phyloP scores from a whole-genome alignment of 1,140 invertebrate genomes.

The Caenorhabditis latens region DNA sequence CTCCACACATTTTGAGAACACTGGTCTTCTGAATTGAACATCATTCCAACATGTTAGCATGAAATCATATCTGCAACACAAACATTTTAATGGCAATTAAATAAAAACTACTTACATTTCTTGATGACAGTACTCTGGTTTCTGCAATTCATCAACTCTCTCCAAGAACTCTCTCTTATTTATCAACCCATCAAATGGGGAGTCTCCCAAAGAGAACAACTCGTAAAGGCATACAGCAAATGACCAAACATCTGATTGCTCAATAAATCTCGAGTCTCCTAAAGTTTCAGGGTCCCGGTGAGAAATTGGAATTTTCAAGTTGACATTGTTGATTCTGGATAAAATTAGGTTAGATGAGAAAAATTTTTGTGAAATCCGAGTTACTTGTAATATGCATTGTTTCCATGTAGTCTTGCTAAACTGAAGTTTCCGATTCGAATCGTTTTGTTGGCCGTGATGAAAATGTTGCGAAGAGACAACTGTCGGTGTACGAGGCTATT shows the following conservation, averaged over 20 bases:
- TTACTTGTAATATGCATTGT: neutral
- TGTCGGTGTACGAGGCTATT: neutral
- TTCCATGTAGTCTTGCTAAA: neutral
- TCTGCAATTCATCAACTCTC: neutral
- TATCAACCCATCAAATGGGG: neutral
- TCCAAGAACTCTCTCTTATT: neutral
- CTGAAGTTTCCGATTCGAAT: slow-evolving; percentile 8
- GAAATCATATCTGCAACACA: neutral
- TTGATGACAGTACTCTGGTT: neutral
- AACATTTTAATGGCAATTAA: neutral
- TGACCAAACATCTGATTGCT: neutral
- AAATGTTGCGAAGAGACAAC: neutral
- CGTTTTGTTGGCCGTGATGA: neutral
- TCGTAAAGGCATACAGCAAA: neutral
- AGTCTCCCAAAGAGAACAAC: neutral
- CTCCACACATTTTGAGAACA: neutral
- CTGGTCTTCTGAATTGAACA: neutral
- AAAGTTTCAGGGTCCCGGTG: neutral
- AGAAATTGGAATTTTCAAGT: neutral
- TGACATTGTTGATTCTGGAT: neutral
- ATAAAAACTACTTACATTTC: neutral
- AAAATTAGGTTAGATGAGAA: neutral
- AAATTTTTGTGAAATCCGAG: neutral
- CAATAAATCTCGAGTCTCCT: neutral
- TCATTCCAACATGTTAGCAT: neutral